phyloP scores from a whole-genome alignment of 2,113 vertebrate species.

The Bucco capensis region DNA sequence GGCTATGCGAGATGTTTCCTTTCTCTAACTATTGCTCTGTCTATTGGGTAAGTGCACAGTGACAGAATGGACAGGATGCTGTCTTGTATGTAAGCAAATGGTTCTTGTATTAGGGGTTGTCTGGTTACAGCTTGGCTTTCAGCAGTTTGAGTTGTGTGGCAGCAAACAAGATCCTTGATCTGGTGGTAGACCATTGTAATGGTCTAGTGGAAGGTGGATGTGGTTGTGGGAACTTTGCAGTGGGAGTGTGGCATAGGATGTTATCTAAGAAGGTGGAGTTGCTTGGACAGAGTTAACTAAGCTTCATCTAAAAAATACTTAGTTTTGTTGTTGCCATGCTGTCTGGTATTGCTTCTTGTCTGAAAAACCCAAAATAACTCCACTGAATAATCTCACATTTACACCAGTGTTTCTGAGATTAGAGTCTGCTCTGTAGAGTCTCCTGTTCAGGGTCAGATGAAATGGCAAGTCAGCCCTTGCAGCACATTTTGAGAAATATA shows the following conservation, averaged over 20 bases:
- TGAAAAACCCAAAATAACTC: not conserved
- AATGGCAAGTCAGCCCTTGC: not conserved
- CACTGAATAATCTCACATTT: not conserved
- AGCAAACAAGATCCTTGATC: not conserved
- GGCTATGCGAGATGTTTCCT: slow-evolving; percentile 65
- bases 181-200: not conserved
- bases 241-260: not conserved
- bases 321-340: not conserved
- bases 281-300: not conserved
- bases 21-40: slow-evolving; percentile 35
- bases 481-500: slow-evolving; percentile 33
- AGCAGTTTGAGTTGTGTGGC: not conserved
- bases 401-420: slow-evolving; percentile 8
- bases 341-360: not conserved
- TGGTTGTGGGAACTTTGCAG: not conserved
- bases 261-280: not conserved
- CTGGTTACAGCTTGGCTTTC: not conserved
- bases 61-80: not conserved
- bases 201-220: not conserved
- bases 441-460: not conserved
- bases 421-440: not conserved
- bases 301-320: not conserved
- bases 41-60: slow-evolving; percentile 71
- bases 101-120: not conserved
- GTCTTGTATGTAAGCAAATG: not conserved